phyloP scores from a whole-genome alignment of 2,888 invertebrate genomes.

The Monoplex corrugatus region DNA sequence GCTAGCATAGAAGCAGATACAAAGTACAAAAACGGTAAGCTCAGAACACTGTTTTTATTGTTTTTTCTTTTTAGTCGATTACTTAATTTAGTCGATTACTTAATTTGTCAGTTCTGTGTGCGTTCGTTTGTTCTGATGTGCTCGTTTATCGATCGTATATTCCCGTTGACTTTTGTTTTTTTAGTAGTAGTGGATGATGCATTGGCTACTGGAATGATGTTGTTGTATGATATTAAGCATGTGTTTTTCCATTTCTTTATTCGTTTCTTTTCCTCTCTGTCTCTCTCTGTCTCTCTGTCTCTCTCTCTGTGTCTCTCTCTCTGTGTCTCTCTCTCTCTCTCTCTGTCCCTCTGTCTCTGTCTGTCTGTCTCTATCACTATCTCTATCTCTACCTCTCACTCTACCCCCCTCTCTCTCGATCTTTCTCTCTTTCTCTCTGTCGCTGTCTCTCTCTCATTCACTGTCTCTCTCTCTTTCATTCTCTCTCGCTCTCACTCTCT shows the following conservation, averaged over 20 bases:
- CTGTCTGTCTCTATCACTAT: slow-evolving; percentile 1
- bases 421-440: background rate
- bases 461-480: background rate
- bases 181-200: too few relatives aligned
- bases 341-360: slow-evolving; percentile 32
- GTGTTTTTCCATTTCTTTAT: background rate
- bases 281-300: slow-evolving; percentile 11
- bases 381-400: slow-evolving; percentile 16
- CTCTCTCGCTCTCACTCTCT: background rate
- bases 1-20: too few relatives aligned
- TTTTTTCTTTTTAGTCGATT: too few relatives aligned
- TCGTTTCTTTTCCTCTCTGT: too few relatives aligned
- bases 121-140: too few relatives aligned
- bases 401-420: slow-evolving; percentile 19
- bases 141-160: too few relatives aligned
- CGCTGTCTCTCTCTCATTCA: background rate
- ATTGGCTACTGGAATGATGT: too few relatives aligned
- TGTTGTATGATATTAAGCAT: background rate
- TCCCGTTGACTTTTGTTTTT: too few relatives aligned
- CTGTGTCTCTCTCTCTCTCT: slow-evolving; percentile 8
- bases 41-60: too few relatives aligned
- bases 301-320: background rate
- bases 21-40: too few relatives aligned
- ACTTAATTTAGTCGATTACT: too few relatives aligned
- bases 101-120: too few relatives aligned